These are phyloP conservation scores for Cerastis rubricosa DNA, from an alignment of 2,888 invertebrate genomes.

Conservation along the genomic window DNA sequence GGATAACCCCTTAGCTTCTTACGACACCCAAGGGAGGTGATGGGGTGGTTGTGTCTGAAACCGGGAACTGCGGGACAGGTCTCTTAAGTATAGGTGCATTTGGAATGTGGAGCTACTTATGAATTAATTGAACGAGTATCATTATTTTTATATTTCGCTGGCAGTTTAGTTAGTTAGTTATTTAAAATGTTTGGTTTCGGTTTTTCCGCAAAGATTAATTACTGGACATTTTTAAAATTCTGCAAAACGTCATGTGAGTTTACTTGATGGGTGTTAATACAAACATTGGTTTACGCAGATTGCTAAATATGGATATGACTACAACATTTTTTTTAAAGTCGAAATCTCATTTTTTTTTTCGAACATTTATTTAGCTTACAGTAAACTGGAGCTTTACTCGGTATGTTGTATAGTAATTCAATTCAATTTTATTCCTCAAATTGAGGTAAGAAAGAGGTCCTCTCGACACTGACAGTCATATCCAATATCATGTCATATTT, in stretches of 20 bases:
- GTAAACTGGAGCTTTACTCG: background rate
- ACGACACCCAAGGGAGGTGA: constrained; percentile 53
- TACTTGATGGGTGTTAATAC: background rate
- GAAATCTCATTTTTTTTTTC: background rate
- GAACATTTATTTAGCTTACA: background rate
- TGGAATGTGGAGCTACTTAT: constrained; percentile 26
- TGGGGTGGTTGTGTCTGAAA: constrained; percentile 41
- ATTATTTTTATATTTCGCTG: background rate
- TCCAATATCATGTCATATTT: constrained; percentile 34
- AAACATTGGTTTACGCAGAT: background rate
- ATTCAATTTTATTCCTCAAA: background rate
- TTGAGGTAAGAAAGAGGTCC: background rate
- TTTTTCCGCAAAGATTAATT: background rate
- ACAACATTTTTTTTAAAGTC: background rate
- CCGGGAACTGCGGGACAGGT: constrained; percentile 40
- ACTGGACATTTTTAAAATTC: background rate
- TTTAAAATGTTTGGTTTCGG: background rate
- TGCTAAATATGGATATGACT: background rate
- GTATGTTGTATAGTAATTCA: background rate
- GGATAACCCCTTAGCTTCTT: constrained; percentile 59
- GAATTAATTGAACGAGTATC: constrained; percentile 23
- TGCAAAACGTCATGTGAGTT: background rate
- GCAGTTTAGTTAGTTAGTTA: too few relatives aligned
- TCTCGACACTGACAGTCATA: constrained; percentile 9
- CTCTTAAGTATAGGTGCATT: constrained; percentile 20